phyloP scores from a whole-genome alignment of 2,113 vertebrate species.

The Sebastes fasciatus region DNA sequence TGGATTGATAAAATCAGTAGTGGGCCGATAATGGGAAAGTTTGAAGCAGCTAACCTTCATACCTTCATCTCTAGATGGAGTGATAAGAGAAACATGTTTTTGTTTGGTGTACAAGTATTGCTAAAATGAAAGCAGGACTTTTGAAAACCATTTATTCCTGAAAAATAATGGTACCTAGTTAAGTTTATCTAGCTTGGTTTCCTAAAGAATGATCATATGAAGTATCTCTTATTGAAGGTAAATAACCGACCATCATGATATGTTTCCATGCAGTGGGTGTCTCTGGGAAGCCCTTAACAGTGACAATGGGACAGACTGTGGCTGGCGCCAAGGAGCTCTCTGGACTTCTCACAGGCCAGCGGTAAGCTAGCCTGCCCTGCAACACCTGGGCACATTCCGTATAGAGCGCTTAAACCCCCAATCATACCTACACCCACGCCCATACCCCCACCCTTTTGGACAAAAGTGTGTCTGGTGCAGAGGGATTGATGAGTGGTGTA shows the following conservation, averaged over 20 bases:
- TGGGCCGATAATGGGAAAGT: not conserved
- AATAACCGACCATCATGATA: not conserved
- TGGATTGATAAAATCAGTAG: constrained; percentile 8
- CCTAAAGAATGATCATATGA: not conserved
- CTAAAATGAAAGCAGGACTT: constrained; percentile 7
- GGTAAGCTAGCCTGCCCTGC: constrained; percentile 80
- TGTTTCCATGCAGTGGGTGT: constrained; percentile 70
- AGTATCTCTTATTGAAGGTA: not conserved
- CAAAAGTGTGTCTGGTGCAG: constrained; percentile 59
- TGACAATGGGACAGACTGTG: constrained; percentile 85
- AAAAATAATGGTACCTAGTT: not conserved
- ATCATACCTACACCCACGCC: constrained; percentile 43
- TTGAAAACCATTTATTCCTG: not conserved
- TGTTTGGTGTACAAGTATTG: not conserved
- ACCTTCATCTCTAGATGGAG: not conserved
- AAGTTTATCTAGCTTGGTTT: not conserved
- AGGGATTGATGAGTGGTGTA: constrained; percentile 61
- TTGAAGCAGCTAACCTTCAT: not conserved
- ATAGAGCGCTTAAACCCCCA: constrained; percentile 33
- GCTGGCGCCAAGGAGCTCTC: constrained; percentile 90
- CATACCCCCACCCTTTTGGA: constrained; percentile 35
- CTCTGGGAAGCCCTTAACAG: constrained; percentile 87
- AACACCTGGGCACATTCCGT: constrained; percentile 28
- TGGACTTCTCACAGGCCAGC: constrained; percentile 89
- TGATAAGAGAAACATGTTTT: not conserved